Base-by-base conservation (phyloP, 2,797 vertebrate genomes). In the Manis crassicaudata region DNA sequence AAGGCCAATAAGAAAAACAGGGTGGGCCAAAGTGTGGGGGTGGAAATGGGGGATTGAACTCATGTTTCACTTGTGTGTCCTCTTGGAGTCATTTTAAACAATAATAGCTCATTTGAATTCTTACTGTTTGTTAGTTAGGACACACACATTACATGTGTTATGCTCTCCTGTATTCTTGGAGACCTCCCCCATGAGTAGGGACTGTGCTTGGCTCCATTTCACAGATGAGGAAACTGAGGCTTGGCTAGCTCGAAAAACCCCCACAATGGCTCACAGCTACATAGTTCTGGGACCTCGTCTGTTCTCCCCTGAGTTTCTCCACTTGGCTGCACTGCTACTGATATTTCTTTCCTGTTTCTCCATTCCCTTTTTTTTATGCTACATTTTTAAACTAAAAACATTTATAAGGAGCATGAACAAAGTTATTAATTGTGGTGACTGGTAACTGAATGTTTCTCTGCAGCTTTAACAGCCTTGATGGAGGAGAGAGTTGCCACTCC, bases 1-100 rank as follows among this genome's bases (percentile, higher is more conserved):
- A 90, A 90, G 67, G 58, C 27, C 60, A 88, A 35, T 65, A 82
- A 88, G 40, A 80, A 77, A 94, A 93, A 46, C 20, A 20, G n/a
- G 23, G 37, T 62, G 43, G 62, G 14, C 90, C 76, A 60, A 21
- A 16, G 58, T 6, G 20, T 2, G 3, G 18, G 18, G 20, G 20
- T 25, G 7, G 35, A 32, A 40, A 13, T 3, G 23, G 13, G 27
- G 60, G 43, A 43, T 43, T 73, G 76, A 81, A 68, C 8, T 16
- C 75, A 7, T 1, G 37, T 46, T 84, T 94, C 29, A 35, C 14
- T 73, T 83, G 60, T 7, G 40, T 32, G n/a, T 43, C 75, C 35
- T 85, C 79, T 77, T 32, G 50, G 23, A 72, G 80, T 37, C 25
- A 27, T 63, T 88, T 92, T 40, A 92, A 87, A 58, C 50, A 40